A percentile compares a stretch with the other conserved stretches of the same genome.
Conservation (phyloP, 1,140 invertebrate genomes). For the Anthonomus grandis region DNA sequence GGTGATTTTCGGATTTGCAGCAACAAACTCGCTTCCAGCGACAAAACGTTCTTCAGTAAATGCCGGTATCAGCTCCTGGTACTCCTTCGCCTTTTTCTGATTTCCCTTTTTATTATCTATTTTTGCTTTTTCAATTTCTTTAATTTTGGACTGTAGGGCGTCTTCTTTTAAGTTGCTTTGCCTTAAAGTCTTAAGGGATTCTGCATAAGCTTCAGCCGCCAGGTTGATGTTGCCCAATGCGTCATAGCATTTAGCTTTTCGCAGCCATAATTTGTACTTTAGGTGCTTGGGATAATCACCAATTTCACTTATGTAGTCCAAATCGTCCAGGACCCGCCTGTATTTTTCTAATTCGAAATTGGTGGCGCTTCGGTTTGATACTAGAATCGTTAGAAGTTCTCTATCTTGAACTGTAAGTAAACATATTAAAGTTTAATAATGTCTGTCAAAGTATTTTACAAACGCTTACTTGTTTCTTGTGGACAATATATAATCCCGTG, state of each 20-base stretch:
- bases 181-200: conserved; percentile 34
- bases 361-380: conserved; percentile 85
- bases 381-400: conserved; percentile 67
- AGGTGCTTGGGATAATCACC: conserved; percentile 57
- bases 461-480: conserved; percentile 58
- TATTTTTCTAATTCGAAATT: conserved; percentile 75
- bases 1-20: conserved; percentile 56
- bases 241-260: conserved; percentile 34
- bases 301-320: conserved; percentile 68
- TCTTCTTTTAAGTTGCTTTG: conserved; percentile 37
- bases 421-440: too few species aligned
- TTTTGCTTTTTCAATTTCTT: conserved; percentile 31
- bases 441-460: background rate
- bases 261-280: conserved; percentile 30
- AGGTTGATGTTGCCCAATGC: conserved; percentile 35
- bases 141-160: conserved; percentile 37
- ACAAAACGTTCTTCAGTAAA: conserved; percentile 30
- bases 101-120: conserved; percentile 12
- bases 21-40: conserved; percentile 31
- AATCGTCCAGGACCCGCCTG: conserved; percentile 69
- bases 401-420: conserved; percentile 45
- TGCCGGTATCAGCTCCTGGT: conserved; percentile 23
- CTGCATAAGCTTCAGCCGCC: conserved; percentile 43
- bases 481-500: conserved; percentile 65
- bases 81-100: background rate